Conservation (phyloP, 2,888 invertebrate genomes). For the Druceiella hillmani region DNA sequence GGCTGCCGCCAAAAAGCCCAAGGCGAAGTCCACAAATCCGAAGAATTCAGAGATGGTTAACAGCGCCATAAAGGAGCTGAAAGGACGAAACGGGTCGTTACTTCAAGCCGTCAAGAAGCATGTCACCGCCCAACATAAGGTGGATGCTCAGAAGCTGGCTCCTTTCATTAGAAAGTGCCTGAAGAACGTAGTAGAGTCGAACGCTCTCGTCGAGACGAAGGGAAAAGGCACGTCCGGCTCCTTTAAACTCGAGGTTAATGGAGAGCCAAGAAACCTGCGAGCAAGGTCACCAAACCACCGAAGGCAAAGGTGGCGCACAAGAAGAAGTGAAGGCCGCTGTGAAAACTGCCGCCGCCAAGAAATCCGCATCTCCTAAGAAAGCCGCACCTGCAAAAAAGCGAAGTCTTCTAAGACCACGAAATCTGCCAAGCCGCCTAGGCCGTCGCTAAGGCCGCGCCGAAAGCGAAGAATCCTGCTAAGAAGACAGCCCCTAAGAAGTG, state of each 20-base stretch:
- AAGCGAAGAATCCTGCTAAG: constrained; percentile 31
- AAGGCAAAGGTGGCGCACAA: constrained; percentile 13
- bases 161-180: constrained; percentile 56
- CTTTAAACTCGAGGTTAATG: constrained; percentile 35
- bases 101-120: constrained; percentile 57
- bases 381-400: constrained; percentile 20
- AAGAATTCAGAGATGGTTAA: constrained; percentile 52
- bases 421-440: constrained; percentile 31
- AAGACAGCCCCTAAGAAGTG: constrained; percentile 25
- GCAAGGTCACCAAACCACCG: constrained; percentile 20
- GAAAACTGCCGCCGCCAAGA: constrained; percentile 28
- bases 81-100: constrained; percentile 56
- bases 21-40: constrained; percentile 37
- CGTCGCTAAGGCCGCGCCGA: constrained; percentile 34
- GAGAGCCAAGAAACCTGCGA: constrained; percentile 13
- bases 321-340: constrained; percentile 23
- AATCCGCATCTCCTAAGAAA: constrained; percentile 17
- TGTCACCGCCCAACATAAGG: constrained; percentile 52
- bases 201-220: constrained; percentile 50
- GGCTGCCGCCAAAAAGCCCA: constrained; percentile 28
- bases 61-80: constrained; percentile 46
- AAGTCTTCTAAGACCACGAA: constrained; percentile 32
- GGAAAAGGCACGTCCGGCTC: constrained; percentile 50
- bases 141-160: constrained; percentile 52
- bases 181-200: constrained; percentile 50